phyloP scores from a whole-genome alignment of 2,797 vertebrate species.

The Chaetodon trifasciatus region DNA sequence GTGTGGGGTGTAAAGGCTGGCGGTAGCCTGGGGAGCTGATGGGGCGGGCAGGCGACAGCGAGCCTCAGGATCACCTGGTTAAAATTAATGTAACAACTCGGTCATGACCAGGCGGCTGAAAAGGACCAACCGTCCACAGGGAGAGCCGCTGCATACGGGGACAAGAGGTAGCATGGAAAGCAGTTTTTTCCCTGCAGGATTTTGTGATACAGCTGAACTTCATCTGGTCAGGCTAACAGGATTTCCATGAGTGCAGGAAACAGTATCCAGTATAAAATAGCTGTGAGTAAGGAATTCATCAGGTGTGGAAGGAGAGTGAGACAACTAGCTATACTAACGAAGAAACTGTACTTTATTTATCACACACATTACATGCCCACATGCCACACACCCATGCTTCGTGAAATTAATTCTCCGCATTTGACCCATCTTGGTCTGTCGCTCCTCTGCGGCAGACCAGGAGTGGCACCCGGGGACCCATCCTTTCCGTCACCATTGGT shows the following conservation, averaged over 20 bases:
- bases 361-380: too few species aligned
- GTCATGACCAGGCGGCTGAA: conserved; percentile 49
- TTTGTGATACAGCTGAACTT: conserved; percentile 36
- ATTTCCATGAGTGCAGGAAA: conserved; percentile 32
- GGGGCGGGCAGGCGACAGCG: background rate
- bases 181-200: conserved; percentile 49
- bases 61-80: conserved; percentile 54
- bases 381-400: too few species aligned
- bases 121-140: conserved; percentile 14
- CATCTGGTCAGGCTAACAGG: conserved; percentile 33
- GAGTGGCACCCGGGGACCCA: too few species aligned
- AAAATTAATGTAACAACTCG: conserved; percentile 71
- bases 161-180: conserved; percentile 28
- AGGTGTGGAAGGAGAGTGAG: background rate
- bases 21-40: conserved; percentile 6
- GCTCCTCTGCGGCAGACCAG: too few species aligned
- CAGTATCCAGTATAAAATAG: conserved; percentile 11
- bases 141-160: conserved; percentile 34
- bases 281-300: conserved; percentile 11
- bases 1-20: conserved; percentile 26
- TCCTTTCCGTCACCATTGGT: too few species aligned
- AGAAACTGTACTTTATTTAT: too few species aligned
- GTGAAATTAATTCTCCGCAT: too few species aligned
- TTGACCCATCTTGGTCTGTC: too few species aligned
- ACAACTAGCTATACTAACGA: too few species aligned